These are phyloP conservation scores for Epizoanthus ramosus DNA, from an alignment of 92 coral and sea anemone genomes.

Conservation along the genomic window DNA sequence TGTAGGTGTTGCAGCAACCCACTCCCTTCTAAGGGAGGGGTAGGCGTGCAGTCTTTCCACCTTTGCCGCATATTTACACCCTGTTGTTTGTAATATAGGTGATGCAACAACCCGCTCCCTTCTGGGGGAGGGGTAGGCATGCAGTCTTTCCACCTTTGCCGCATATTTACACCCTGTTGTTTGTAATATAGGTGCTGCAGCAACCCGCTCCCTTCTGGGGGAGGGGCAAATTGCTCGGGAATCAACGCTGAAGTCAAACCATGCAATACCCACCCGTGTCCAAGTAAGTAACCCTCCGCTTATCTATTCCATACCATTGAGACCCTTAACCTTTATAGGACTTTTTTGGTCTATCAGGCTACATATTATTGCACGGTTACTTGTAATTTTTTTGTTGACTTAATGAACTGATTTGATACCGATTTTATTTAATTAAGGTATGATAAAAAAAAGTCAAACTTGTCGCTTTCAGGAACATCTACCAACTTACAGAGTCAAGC, in stretches of 20 bases:
- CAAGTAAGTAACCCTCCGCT: neutral
- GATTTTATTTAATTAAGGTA: no score
- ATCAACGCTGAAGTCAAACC: constrained; percentile 6
- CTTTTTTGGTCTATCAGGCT: no score
- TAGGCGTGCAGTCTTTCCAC: no score
- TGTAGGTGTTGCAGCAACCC: constrained; percentile 34
- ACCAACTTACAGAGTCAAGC: no score
- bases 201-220: constrained; percentile 18
- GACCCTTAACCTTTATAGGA: no score
- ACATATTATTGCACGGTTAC: no score
- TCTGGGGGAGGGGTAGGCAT: neutral
- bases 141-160: neutral
- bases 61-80: neutral
- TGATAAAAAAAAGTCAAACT: no score
- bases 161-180: neutral
- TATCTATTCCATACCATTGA: no score
- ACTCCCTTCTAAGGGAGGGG: constrained; percentile 7
- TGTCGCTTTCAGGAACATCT: no score
- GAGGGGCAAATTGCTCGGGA: constrained; percentile 23
- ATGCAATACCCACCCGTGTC: constrained; percentile 25
- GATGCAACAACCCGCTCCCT: constrained; percentile 32
- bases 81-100: neutral
- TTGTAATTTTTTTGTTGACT: no score
- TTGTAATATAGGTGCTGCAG: constrained; percentile 4
- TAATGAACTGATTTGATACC: no score